Conservation (phyloP, 2,797 vertebrate genomes). For the Steatocranus sp. region DNA sequence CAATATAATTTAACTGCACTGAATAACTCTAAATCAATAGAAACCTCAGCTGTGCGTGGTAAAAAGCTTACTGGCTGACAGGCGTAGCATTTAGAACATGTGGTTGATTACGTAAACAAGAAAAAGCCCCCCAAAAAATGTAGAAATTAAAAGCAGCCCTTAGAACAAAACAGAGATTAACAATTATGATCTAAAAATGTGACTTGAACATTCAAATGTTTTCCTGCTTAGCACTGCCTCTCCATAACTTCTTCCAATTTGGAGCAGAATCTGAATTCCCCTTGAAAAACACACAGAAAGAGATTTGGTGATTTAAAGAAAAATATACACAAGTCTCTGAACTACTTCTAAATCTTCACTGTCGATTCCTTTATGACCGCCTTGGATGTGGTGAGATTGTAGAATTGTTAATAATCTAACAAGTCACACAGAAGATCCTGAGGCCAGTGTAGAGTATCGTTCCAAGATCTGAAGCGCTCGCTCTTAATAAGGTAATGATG, state of each 20-base stretch:
- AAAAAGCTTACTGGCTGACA: background rate
- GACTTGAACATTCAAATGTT: background rate
- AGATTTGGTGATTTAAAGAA: background rate
- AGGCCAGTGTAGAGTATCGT: background rate
- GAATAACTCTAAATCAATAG: background rate
- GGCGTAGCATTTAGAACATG: background rate
- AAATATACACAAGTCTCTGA: background rate
- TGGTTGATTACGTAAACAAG: background rate
- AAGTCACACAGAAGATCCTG: background rate
- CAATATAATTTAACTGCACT: background rate
- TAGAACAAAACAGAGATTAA: background rate
- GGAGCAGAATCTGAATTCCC: background rate
- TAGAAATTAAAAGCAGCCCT: background rate
- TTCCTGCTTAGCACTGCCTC: background rate
- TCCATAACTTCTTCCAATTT: background rate
- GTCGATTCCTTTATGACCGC: background rate
- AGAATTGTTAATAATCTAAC: background rate
- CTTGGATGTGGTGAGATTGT: background rate
- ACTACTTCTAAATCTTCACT: background rate
- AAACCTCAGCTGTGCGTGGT: background rate
- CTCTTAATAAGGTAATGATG: background rate
- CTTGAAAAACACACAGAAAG: background rate
- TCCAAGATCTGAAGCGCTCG: background rate
- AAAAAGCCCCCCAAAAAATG: background rate
- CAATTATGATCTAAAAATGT: background rate